Conservation (phyloP, 1,140 invertebrate species). For the Plectrocnemia conspersa region DNA sequence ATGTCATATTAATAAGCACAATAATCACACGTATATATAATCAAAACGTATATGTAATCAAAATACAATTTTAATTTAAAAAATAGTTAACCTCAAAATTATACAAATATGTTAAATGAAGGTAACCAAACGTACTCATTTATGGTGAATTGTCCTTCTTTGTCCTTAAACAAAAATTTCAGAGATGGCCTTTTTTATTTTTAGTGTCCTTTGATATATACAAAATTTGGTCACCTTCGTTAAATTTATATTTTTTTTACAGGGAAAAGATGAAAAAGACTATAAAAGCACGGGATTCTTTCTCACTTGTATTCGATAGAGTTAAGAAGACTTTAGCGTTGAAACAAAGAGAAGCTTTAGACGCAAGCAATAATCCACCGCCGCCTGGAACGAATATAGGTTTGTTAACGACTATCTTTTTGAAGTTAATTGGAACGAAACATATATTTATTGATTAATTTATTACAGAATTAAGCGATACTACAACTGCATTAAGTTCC, state of each 20-base stretch:
- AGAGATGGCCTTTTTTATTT: no score
- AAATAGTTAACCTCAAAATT: no score
- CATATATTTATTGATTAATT: conserved; percentile 4
- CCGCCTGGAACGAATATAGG: conserved; percentile 47
- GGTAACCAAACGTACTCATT: no score
- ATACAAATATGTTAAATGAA: no score
- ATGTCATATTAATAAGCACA: no score
- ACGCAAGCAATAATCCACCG: conserved; percentile 53
- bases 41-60: no score
- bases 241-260: conserved; percentile 37
- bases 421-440: conserved; percentile 6
- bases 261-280: conserved; percentile 71
- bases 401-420: conserved; percentile 34
- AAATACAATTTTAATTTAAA: no score
- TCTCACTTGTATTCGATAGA: conserved; percentile 79
- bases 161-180: conserved; percentile 6
- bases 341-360: conserved; percentile 52
- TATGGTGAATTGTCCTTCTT: no score
- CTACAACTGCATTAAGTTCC: conserved; percentile 41
- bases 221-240: not conserved
- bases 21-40: no score
- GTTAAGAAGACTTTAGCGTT: conserved; percentile 63
- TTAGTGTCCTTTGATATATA: no score
- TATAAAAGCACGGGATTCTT: conserved; percentile 83
- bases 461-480: conserved; percentile 42